Evolutionary conservation across 2,888 invertebrate species (phyloP), one percentile per base, ranked within the genome.

Genomic region (Calameuta filiformis): DNA sequence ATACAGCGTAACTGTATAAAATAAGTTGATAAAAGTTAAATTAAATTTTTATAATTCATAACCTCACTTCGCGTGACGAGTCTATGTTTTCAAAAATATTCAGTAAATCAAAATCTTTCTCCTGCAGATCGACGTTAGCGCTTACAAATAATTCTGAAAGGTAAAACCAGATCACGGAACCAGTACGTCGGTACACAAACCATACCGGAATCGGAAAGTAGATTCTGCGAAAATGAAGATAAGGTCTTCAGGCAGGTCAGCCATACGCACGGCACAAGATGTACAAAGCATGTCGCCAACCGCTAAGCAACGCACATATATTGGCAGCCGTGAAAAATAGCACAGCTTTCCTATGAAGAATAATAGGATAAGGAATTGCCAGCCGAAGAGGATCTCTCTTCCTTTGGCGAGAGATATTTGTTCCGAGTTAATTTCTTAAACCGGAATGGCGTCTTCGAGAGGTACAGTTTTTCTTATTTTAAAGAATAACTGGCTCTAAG

Each of bases 181-280:
- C 71, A 71, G 71, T 11, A 71, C 34, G 34, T 30, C 71, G 34
- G 31, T 71, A 71, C 15, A 30, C 9, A 71, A 56, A 56, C 56
- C 56, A 15, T 56, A 56, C 23, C 56, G 56, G 23, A 73, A 75
- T 23, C 37, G 68, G 68, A 76, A 33, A 75, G 73, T 71, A 71
- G 75, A 79, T 79, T 79, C 73, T 34, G 40, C 15, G 75, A 76
- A 75, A 76, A 75, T 31, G 69, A n/a, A 76, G 77, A 77, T 77
- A 79, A 79, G 40, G 37, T 76, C 77, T 76, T 75, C n/a, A 73
- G 76, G 73, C 69, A 78, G 31, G 76, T 56, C 56, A 56, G 56
- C 56, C 9, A 1, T 56, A 23, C 56, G 0, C 23, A 56, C 23
- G 23, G 0, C 23, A 9, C 9, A 56, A 56, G 56, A 56, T 23